Evolutionary conservation across 2,797 vertebrate species (phyloP).

Genomic region (Thripadectes ignobilis): DNA sequence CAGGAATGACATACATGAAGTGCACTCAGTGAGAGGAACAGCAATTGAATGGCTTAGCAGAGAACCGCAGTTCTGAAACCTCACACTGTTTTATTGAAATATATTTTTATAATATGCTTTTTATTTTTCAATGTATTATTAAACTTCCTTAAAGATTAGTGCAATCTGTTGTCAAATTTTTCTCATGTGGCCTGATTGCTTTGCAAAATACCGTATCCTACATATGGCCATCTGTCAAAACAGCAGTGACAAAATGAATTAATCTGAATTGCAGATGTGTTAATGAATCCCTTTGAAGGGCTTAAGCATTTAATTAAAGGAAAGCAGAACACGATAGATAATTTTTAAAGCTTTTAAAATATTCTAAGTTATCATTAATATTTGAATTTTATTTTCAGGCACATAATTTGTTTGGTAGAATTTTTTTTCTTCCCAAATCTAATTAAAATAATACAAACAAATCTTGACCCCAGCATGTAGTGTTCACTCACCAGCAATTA

Average conservation of each 20-base stretch:
- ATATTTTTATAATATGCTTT: conserved; percentile 27
- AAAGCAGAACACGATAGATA: conserved; percentile 55
- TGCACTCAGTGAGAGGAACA: background rate
- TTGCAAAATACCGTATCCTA: conserved; percentile 60
- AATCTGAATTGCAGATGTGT: conserved; percentile 73
- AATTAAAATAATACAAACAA: conserved; percentile 57
- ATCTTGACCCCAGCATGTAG: background rate
- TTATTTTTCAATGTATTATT: conserved; percentile 51
- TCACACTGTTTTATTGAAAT: background rate
- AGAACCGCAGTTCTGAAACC: background rate
- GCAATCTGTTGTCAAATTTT: conserved; percentile 61
- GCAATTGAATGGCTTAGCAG: background rate
- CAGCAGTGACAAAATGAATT: conserved; percentile 69
- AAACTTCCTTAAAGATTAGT: conserved; percentile 52
- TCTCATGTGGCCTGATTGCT: conserved; percentile 47
- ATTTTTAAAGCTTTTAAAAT: conserved; percentile 66
- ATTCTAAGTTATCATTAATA: conserved; percentile 52
- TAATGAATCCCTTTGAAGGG: conserved; percentile 72
- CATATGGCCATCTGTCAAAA: conserved; percentile 70
- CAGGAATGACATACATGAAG: background rate
- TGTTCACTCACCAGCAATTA: background rate
- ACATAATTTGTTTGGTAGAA: background rate
- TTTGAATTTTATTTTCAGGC: conserved; percentile 63
- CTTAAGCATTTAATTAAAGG: conserved; percentile 75
- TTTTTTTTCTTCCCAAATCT: conserved; percentile 20